phyloP scores from a whole-genome alignment of 1,140 invertebrate genomes.

The Tachypleus tridentatus region DNA sequence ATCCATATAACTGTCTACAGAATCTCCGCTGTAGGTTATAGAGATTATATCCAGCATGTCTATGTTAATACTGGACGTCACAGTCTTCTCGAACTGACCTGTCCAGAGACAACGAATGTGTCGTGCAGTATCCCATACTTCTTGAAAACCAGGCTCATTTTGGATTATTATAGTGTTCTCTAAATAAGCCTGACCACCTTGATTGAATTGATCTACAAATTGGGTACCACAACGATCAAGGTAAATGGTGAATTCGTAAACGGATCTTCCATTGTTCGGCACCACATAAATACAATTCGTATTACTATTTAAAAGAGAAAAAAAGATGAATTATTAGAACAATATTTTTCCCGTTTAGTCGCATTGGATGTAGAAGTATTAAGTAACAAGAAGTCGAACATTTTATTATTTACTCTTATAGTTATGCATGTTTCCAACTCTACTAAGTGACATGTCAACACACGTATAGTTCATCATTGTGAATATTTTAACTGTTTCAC shows the following conservation, averaged over 20 bases:
- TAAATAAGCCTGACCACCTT: constrained; percentile 47
- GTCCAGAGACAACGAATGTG: constrained; percentile 16
- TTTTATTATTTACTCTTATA: too few relatives aligned
- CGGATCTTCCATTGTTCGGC: constrained; percentile 51
- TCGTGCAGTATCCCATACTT: constrained; percentile 8
- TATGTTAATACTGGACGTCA: constrained; percentile 32
- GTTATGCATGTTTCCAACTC: too few relatives aligned
- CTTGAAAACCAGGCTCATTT: constrained; percentile 5
- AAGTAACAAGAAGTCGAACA: too few relatives aligned
- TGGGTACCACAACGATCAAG: constrained; percentile 54
- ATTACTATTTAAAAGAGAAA: constrained; percentile 39
- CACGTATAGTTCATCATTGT: too few relatives aligned
- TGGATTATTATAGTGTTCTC: constrained; percentile 8
- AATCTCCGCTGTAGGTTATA: constrained; percentile 34
- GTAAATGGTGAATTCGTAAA: constrained; percentile 59
- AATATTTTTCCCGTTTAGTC: too few relatives aligned
- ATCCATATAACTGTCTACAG: constrained; percentile 17
- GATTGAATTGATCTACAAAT: constrained; percentile 6
- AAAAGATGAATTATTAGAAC: too few relatives aligned
- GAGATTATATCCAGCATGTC: constrained; percentile 42
- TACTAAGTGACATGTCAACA: too few relatives aligned
- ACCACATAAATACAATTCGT: constrained; percentile 37
- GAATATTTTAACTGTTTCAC: too few relatives aligned
- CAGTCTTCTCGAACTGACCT: constrained; percentile 9
- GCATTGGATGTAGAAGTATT: too few relatives aligned